Evolutionary conservation across 2,113 vertebrate species (phyloP).

Genomic region (Argyrosomus japonicus): DNA sequence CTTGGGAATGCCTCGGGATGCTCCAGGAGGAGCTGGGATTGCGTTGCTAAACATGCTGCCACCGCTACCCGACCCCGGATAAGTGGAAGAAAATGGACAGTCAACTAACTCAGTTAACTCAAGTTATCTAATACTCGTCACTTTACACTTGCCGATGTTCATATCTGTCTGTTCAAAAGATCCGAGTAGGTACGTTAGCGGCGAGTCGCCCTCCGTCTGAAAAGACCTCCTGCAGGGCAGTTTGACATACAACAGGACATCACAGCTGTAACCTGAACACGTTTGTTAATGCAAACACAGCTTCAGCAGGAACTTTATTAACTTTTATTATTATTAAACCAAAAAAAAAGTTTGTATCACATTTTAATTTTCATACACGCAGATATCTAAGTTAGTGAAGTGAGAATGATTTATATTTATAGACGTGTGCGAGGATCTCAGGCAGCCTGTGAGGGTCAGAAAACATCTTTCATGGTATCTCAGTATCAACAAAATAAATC

Average conservation of each 20-base stretch:
- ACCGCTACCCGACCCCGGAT: too few relatives aligned
- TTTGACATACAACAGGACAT: not conserved
- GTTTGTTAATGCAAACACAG: constrained; percentile 1
- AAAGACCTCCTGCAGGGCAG: not conserved
- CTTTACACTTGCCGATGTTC: too few relatives aligned
- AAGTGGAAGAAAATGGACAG: too few relatives aligned
- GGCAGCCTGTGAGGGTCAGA: not conserved
- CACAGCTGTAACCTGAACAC: not conserved
- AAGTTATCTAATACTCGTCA: too few relatives aligned
- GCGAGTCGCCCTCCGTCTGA: too few relatives aligned
- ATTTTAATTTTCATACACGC: not conserved
- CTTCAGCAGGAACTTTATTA: not conserved
- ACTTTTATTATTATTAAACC: not conserved
- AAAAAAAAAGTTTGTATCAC: too few relatives aligned
- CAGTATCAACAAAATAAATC: not conserved
- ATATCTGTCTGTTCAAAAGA: too few relatives aligned
- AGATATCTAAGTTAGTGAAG: not conserved
- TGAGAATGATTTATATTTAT: not conserved
- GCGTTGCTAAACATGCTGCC: too few relatives aligned
- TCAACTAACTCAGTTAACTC: too few relatives aligned
- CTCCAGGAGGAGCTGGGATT: too few relatives aligned
- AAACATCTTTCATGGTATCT: not conserved
- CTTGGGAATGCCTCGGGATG: too few relatives aligned
- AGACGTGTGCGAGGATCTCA: not conserved
- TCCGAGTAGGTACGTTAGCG: too few relatives aligned